Conservation (phyloP, 2,888 invertebrate species). For the Melitaea athalia region DNA sequence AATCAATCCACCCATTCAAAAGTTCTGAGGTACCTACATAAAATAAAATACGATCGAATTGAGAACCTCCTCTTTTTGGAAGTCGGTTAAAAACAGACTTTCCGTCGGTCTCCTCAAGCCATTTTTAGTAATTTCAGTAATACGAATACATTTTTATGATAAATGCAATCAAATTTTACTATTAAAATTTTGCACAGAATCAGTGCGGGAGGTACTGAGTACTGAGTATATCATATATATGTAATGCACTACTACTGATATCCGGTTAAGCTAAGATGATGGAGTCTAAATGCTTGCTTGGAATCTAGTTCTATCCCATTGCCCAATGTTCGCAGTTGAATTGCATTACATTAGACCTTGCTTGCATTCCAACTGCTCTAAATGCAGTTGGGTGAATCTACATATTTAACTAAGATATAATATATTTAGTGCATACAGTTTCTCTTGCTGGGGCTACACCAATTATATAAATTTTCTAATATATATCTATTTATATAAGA, state of each 20-base stretch:
- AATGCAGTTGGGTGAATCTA: slow-evolving; percentile 39
- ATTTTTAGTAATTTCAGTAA: no score
- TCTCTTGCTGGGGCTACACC: slow-evolving; percentile 2
- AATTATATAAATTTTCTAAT: slow-evolving; percentile 4
- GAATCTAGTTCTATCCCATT: slow-evolving; percentile 68
- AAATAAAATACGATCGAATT: no score
- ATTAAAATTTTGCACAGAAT: neutral
- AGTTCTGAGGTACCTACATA: no score
- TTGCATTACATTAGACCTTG: slow-evolving; percentile 73
- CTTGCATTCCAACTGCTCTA: slow-evolving; percentile 61
- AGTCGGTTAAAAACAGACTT: no score
- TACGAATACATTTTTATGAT: no score
- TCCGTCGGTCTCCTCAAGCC: no score
- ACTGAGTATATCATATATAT: neutral
- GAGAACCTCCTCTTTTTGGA: no score
- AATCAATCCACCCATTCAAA: no score
- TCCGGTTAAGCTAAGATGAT: slow-evolving; percentile 48
- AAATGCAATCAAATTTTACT: neutral
- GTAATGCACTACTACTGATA: slow-evolving; percentile 31
- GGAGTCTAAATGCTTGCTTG: slow-evolving; percentile 65
- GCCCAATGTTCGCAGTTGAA: slow-evolving; percentile 63
- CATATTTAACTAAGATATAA: slow-evolving; percentile 37
- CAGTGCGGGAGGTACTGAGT: slow-evolving; percentile 5
- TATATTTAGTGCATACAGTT: slow-evolving; percentile 21
- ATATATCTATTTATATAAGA: neutral